A percentile compares a stretch with the other conserved stretches of the same genome.
Evolutionary conservation across 1,140 invertebrate genomes (phyloP).

Genomic region (Drosophila ogumai): DNA sequence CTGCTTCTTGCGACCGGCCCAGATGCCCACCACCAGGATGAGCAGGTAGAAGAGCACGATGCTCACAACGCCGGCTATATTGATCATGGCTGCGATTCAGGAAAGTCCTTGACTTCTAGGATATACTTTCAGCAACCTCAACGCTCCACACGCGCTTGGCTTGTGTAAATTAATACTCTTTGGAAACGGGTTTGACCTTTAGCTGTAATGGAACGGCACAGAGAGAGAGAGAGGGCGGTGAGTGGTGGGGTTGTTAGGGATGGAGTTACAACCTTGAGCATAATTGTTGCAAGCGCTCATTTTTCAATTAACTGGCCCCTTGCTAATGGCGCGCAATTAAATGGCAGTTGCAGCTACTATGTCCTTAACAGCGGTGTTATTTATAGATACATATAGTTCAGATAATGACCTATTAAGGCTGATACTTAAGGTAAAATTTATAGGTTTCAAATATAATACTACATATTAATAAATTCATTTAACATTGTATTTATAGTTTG

Average conservation of each 20-base stretch:
- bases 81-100: constrained; percentile 90
- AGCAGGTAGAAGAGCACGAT: constrained; percentile 97
- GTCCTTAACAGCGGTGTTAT: constrained; percentile 10
- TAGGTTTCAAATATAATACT: not conserved
- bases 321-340: constrained; percentile 69
- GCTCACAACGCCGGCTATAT: constrained; percentile 95
- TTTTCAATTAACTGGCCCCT: constrained; percentile 51
- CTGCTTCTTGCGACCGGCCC: constrained; percentile 96
- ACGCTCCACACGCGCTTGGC: constrained; percentile 1
- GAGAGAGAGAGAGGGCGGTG: not conserved
- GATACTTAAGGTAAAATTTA: not conserved
- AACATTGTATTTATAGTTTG: not conserved
- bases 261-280: constrained; percentile 18
- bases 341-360: constrained; percentile 27
- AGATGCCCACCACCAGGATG: constrained; percentile 96
- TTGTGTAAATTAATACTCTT: constrained; percentile 45
- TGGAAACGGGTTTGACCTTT: constrained; percentile 52
- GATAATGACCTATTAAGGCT: not conserved
- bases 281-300: constrained; percentile 30
- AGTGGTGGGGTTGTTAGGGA: not conserved
- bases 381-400: constrained; percentile 1
- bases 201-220: constrained; percentile 36
- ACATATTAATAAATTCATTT: not conserved
- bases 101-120: constrained; percentile 31
- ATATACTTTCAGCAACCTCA: constrained; percentile 8